Conservation (phyloP, 2,888 invertebrate genomes). For the Callosobruchus maculatus region DNA sequence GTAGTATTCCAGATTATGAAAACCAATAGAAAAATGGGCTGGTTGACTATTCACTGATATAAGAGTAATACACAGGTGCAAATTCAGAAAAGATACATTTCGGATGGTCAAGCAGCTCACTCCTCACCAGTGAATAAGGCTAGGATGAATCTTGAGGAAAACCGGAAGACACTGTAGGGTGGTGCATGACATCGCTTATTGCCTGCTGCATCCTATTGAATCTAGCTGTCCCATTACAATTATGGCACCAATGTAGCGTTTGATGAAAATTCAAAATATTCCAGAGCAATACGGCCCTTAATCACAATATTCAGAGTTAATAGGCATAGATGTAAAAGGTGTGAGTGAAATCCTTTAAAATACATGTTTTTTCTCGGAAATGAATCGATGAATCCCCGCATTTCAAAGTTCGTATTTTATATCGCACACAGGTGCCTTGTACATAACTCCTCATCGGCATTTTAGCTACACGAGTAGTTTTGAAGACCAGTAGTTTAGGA, state of each 20-base stretch:
- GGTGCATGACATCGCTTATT: background rate
- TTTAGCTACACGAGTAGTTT: background rate
- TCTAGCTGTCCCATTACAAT: background rate
- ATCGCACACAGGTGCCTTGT: background rate
- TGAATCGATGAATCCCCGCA: background rate
- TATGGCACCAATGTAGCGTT: background rate
- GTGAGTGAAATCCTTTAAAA: constrained; percentile 1
- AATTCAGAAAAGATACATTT: too few relatives aligned
- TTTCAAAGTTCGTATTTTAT: background rate
- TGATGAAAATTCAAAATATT: background rate
- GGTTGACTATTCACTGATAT: too few relatives aligned
- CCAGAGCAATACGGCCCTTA: background rate
- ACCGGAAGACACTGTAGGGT: too few relatives aligned
- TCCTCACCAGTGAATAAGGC: too few relatives aligned
- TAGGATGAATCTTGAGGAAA: too few relatives aligned
- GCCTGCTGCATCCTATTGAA: background rate
- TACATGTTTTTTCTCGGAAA: constrained; percentile 18
- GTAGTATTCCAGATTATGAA: too few relatives aligned
- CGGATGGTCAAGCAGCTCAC: too few relatives aligned
- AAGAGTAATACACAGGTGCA: too few relatives aligned
- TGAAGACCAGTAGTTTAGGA: background rate
- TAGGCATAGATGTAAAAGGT: background rate
- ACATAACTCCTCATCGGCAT: background rate
- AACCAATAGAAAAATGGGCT: too few relatives aligned
- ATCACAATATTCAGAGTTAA: background rate